Base-by-base conservation (phyloP, 2,888 invertebrate genomes). In the Ferdinandea cuprea region DNA sequence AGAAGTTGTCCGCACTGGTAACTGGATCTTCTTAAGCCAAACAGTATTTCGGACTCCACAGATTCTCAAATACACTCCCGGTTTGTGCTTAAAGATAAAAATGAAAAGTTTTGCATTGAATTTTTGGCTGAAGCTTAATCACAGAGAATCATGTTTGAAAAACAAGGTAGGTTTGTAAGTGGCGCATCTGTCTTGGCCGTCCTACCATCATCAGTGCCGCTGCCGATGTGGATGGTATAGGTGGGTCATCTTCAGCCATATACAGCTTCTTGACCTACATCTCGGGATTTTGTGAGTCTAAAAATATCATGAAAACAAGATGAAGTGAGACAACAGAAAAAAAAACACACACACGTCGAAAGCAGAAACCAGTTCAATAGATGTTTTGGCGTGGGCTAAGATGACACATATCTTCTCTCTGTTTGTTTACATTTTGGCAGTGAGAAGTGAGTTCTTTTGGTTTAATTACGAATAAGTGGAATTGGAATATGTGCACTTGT, bases 251-350 rank as follows among this genome's bases (percentile, higher is more conserved):
- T 61, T 77, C 19, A 46, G 32, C 59, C 71, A 54, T 66, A 71
- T 71, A 81, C 65, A 71, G 68, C 77, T 61, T 54, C n/a, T 59
- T 81, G 81, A 71, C 81, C 81, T 54, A 81, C 81, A 48, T 81
- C 32, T 66, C 28, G 65, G 25, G 48, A 54, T 65, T 37, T 52
- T 32, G 50, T 65, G 42, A 48, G 25, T 37, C 69, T 65, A 28
- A 71, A 48, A 65, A 78, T 58, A 65, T 13, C 11, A n/a, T 13
- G 48, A 71, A 25, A 28, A 32, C 15, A 71, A 44, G 56, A 37
- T 28, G 48, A 44, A 44, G 13, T n/a, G 25, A 32, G 32, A 56
- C 21, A 59, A n/a, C 50, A 25, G 19, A 19, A 21, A 9, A 69
- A 30, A 48, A 6, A 15, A 37, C 6, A 21, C 7, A 32, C 7